A percentile compares a stretch with the other conserved stretches of the same genome.
These are phyloP conservation scores for Torymus texanus DNA, from an alignment of 2,888 invertebrate genomes.

Conservation along the genomic window DNA sequence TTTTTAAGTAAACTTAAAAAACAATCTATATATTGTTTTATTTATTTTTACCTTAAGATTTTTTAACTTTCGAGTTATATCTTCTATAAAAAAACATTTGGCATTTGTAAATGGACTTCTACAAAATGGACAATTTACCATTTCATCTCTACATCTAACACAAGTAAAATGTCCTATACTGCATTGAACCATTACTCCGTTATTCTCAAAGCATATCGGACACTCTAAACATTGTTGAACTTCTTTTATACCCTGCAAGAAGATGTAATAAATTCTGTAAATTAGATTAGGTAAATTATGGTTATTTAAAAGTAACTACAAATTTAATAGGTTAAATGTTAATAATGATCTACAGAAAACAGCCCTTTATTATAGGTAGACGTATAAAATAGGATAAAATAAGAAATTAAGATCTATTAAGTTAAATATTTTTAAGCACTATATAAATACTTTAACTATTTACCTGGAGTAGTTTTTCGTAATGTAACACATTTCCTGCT, in stretches of 20 bases:
- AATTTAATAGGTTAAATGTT: no score
- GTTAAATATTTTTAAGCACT: no score
- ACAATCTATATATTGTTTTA: no score
- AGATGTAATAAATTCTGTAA: not conserved
- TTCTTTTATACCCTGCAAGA: conserved; percentile 57
- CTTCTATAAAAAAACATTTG: conserved; percentile 78
- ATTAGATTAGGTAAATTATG: no score
- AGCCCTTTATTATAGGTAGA: no score
- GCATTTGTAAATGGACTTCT: conserved; percentile 76
- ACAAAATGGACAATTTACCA: conserved; percentile 78
- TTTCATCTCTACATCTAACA: conserved; percentile 73
- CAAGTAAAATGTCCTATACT: conserved; percentile 79
- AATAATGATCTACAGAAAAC: no score
- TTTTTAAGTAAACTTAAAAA: not conserved
- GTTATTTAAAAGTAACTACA: no score
- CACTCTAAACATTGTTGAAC: conserved; percentile 78
- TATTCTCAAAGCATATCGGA: conserved; percentile 78
- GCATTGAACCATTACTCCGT: conserved; percentile 76
- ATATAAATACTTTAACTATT: no score
- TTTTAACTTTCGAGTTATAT: not conserved
- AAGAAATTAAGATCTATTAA: no score
- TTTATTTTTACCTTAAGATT: not conserved
- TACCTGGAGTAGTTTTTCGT: no score
- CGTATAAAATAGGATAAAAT: no score
- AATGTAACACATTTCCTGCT: no score